Evolutionary conservation across 2,113 vertebrate genomes (phyloP), one percentile per base, ranked within the genome.

Genomic region (Rhabdomys dilectus): DNA sequence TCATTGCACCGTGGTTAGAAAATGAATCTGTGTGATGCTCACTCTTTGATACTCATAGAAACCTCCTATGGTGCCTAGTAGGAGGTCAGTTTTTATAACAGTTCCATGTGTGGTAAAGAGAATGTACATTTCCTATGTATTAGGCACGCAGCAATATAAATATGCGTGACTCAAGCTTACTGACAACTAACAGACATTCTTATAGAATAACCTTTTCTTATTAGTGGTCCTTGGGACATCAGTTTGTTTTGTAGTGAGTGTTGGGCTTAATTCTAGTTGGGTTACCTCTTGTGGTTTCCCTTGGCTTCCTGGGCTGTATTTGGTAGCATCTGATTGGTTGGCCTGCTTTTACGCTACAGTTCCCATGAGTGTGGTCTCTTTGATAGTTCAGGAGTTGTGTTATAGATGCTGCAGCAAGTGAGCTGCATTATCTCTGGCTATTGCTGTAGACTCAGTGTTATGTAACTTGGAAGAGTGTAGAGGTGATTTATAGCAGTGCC

Each of bases 1-100:
- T 84, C 91, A 84, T 92, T 34, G 16, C 64, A 45, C 26, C 39
- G n/a, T 60, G 91, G 66, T 92, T 84, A 84, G 91, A 92, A 81
- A 84, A 84, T 84, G 39, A 92, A 36, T 62, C 39, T 85, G 39
- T 85, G 39, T 66, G 60, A 48, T 45, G 17, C 60, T 66, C 19
- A 64, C 24, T 45, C 81, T 64, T 75, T 73, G 68, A 84, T 36
- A 75, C 15, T 73, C 31, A 42, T 29, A 75, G 91, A 85, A 42
- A 92, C 70, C 56, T 51, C 68, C 68, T 85, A 72, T 24, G 7
- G 24, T 73, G 5, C 45, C 24, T 51, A 36, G 75, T 60, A 92
- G 82, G 66, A 72, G n/a, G 4, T 73, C 91, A 48, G 29, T 15
- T 84, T 82, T 82, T 60, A 17, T 51, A 45, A 85, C 51, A 5